Evolutionary conservation across 2,113 vertebrate genomes (phyloP).

Genomic region (Microtus ochrogaster): DNA sequence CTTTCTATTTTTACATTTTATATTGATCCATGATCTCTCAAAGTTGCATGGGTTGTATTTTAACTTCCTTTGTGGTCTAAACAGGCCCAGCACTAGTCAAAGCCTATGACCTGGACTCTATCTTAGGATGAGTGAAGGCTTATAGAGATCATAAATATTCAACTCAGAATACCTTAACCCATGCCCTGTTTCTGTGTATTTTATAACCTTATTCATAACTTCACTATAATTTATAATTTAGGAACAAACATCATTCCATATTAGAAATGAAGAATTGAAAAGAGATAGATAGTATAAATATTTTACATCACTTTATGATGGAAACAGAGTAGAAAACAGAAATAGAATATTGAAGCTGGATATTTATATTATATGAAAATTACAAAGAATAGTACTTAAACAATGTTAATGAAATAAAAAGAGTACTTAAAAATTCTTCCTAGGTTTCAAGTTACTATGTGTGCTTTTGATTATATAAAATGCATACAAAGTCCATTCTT

Average conservation of each 20-base stretch:
- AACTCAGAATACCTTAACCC: not conserved
- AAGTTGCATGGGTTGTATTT: not conserved
- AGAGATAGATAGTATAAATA: not conserved
- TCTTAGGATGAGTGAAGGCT: not conserved
- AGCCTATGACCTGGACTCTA: not conserved
- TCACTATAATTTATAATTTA: not conserved
- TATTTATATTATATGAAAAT: not conserved
- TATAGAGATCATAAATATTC: not conserved
- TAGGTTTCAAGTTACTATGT: not conserved
- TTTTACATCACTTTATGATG: not conserved
- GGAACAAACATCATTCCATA: not conserved
- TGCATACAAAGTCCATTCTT: not conserved
- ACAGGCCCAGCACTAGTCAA: not conserved
- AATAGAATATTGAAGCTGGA: not conserved
- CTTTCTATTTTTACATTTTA: not conserved
- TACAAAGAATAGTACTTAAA: not conserved
- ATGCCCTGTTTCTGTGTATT: not conserved
- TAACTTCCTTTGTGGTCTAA: not conserved
- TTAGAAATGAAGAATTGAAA: not conserved
- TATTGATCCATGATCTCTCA: not conserved
- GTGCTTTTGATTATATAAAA: not conserved
- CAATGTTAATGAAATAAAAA: not conserved
- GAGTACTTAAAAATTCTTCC: not conserved
- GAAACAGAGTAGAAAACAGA: too few species aligned
- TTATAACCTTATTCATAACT: not conserved